These are phyloP conservation scores for Limenitis camilla DNA, from an alignment of 2,888 invertebrate genomes.

Conservation along the genomic window DNA sequence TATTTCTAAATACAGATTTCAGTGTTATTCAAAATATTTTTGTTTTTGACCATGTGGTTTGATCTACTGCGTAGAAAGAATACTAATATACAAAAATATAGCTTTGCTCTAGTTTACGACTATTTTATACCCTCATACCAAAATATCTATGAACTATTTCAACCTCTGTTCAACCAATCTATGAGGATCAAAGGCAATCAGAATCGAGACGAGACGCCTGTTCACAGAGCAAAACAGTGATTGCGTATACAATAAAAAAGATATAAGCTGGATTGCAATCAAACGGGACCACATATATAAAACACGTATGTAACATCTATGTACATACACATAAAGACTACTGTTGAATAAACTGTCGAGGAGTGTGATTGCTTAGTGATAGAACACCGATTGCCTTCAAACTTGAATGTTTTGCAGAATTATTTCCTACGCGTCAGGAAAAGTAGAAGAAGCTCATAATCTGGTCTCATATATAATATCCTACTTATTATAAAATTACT, in stretches of 20 bases:
- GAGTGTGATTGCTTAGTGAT: slow-evolving; percentile 13
- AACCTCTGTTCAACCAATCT: background rate
- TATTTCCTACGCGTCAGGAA: too few relatives aligned
- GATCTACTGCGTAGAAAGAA: too few relatives aligned
- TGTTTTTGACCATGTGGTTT: too few relatives aligned
- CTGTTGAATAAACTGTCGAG: background rate
- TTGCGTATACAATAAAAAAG: slow-evolving; percentile 25
- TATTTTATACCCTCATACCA: background rate
- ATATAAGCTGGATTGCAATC: slow-evolving; percentile 21
- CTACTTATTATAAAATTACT: too few relatives aligned
- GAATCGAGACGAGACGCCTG: slow-evolving; percentile 17
- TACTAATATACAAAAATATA: background rate
- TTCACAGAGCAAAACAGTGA: slow-evolving; percentile 18
- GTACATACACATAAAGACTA: background rate
- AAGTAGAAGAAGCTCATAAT: too few relatives aligned
- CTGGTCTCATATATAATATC: too few relatives aligned
- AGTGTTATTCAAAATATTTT: too few relatives aligned
- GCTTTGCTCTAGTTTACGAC: background rate
- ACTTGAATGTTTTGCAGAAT: too few relatives aligned
- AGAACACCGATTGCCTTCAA: too few relatives aligned
- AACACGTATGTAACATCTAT: background rate
- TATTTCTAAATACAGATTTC: too few relatives aligned
- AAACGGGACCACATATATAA: slow-evolving; percentile 6
- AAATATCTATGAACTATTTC: slow-evolving; percentile 1
- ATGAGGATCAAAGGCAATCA: slow-evolving; percentile 25